These are phyloP conservation scores for Elmis aenea DNA, from an alignment of 2,888 invertebrate species.

Conservation along the genomic window DNA sequence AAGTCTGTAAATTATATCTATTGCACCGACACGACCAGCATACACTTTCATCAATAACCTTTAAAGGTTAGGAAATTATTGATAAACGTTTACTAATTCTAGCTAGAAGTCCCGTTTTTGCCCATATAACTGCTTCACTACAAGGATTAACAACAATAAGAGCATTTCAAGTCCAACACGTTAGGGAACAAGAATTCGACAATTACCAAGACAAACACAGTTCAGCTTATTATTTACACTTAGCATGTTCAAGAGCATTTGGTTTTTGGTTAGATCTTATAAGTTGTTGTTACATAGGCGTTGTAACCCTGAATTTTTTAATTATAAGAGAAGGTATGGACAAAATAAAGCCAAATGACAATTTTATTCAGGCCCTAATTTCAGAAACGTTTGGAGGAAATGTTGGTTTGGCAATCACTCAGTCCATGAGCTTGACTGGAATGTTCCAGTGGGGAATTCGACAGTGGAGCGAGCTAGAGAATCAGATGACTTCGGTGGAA, in stretches of 20 bases:
- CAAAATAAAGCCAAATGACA: too few relatives aligned
- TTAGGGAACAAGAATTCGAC: slow-evolving; percentile 56
- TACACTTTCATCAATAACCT: too few relatives aligned
- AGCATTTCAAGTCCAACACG: slow-evolving; percentile 57
- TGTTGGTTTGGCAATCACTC: slow-evolving; percentile 75
- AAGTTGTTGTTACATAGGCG: slow-evolving; percentile 60
- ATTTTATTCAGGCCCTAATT: too few relatives aligned
- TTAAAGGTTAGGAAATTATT: too few relatives aligned
- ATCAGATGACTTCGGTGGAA: slow-evolving; percentile 87
- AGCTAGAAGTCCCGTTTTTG: slow-evolving; percentile 74
- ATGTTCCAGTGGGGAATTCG: slow-evolving; percentile 60
- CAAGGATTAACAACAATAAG: slow-evolving; percentile 71
- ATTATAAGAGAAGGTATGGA: slow-evolving; percentile 45
- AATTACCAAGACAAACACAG: slow-evolving; percentile 58
- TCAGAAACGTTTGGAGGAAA: slow-evolving; percentile 61
- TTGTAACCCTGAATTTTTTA: slow-evolving; percentile 62
- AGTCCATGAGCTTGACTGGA: slow-evolving; percentile 73
- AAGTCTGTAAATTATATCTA: too few relatives aligned
- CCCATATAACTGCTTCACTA: slow-evolving; percentile 65
- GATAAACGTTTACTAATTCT: slow-evolving; percentile 28
- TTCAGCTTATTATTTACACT: slow-evolving; percentile 68
- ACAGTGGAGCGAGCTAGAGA: slow-evolving; percentile 82
- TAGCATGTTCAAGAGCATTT: slow-evolving; percentile 61
- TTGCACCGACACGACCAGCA: too few relatives aligned
- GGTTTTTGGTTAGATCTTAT: slow-evolving; percentile 69